Evolutionary conservation across 1,140 invertebrate species (phyloP).

Genomic region (Lucilia cuprina): DNA sequence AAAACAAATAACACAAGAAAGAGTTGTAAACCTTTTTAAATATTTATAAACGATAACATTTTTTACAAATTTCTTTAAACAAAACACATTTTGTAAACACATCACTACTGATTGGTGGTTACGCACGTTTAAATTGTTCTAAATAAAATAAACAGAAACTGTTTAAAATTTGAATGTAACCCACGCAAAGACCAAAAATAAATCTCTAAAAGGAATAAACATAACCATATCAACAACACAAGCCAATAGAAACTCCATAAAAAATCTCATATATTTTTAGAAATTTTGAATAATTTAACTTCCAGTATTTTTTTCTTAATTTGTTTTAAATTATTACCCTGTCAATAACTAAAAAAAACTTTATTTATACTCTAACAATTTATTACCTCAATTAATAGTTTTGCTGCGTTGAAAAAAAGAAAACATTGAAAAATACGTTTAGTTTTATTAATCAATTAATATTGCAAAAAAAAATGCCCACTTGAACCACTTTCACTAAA

Average conservation of each 20-base stretch:
- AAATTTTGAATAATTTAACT: too few relatives aligned
- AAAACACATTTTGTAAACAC: background rate
- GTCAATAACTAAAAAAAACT: too few relatives aligned
- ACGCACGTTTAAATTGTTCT: conserved; percentile 11
- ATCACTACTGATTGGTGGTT: background rate
- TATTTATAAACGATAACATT: background rate
- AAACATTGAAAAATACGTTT: background rate
- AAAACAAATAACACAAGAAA: too few relatives aligned
- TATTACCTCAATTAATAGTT: background rate
- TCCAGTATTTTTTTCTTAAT: too few relatives aligned
- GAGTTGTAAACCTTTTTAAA: background rate
- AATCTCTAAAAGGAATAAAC: too few relatives aligned
- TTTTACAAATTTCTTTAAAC: background rate
- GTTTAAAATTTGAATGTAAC: background rate
- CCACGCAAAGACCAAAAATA: background rate
- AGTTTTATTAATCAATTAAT: background rate
- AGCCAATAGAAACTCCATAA: too few relatives aligned
- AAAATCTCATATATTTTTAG: too few relatives aligned
- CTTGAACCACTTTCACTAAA: conserved; percentile 1
- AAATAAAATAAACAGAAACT: background rate
- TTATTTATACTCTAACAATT: background rate
- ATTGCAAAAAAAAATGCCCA: background rate
- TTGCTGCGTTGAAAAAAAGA: background rate
- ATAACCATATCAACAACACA: too few relatives aligned
- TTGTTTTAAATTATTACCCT: too few relatives aligned